Base-by-base conservation (phyloP, 37 sponge, comb jelly and placozoan genomes). In the Halichondria panicea region DNA sequence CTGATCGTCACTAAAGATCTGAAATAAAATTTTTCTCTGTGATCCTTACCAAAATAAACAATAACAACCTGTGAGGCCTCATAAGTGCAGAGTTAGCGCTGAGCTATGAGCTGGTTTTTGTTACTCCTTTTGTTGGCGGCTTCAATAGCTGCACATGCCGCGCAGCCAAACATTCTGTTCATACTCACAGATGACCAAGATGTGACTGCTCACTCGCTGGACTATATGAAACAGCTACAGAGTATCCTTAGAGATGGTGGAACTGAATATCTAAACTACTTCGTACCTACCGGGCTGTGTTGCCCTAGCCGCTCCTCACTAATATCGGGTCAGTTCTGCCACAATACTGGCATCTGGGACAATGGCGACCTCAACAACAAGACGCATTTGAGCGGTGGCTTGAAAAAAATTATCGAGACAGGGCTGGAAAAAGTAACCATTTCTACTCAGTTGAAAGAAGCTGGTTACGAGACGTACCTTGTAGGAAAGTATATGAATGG, bases 261-360 rank as follows among this genome's bases (percentile, higher is more conserved):
- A 7, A 77, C 63, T 55, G 89, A 88, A 42, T 88, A 83, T 43
- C 25, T 41, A 32, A 81, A 88, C 78, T 88, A 81, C 66, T 88
- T 82, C 43, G 89, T 88, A 22, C 57, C 89, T n/a, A 88, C 89
- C 1, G 90, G 80, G 0, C 81, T 89, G 35, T 89, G 90, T 70
- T 89, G 90, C 50, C 90, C 90, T 38, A 89, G 90, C 43, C 66
- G 90, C 0, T 31, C 90, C 7, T 84, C 90, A 25, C 83, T 89
- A 42, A 67, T 89, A 4, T 38, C 61, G 2, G 90, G 90, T 30
- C 84, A 89, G 72, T 83, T 63, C 70, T 89, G 90, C 57, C 90
- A 89, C 80, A 89, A 89, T 81, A 83, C 84, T 21, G 67, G 74
- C 50, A 83, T 89, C 25, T 89, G 72, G 74, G 90, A 89, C 80